Evolutionary conservation across 2,888 invertebrate species (phyloP), one percentile per base, ranked within the genome.

Genomic region (Leptinotarsa rubiginosa): DNA sequence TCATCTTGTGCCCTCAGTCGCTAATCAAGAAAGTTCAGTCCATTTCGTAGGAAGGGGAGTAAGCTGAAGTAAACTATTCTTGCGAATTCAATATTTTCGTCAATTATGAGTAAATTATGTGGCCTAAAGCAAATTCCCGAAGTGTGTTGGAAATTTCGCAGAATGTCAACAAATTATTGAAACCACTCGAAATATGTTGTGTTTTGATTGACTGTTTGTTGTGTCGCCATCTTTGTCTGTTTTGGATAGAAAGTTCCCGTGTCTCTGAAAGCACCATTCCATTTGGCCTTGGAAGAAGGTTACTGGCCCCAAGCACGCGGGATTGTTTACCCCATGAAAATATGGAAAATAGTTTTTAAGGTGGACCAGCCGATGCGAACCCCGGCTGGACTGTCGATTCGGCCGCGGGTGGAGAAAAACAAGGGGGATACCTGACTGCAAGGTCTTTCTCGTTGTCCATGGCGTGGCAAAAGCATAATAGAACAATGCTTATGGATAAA

Each of bases 391-490:
- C 71, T 70, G 71, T 74, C 71, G 54, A 73, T 75, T 73, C 73
- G 75, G 78, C 75, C 77, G 74, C 22, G 75, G 77, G 72, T 74
- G 56, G 69, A 70, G 69, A 66, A 69, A 22, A 69, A 73, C 74
- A 67, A 69, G 65, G 72, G 52, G 50, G 75, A 75, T 65, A 70
- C 70, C 59, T 62, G 75, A 72, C 74, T 82, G 78, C 79, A 84
- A 84, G 83, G 83, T 83, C 79, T 84, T 56, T 83, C 81, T 83
- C 83, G 83, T 90, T 90, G 90, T 91, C 91, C 89, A 92, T 92
- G 92, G 92, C 92, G 90, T 93, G 93, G 92, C 92, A 92, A 88
- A 92, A 92, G 89, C 92, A 93, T 89, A 92, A 92, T 89, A 92
- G 92, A 88, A 91, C 92, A 88, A 91, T 92, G 91, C 91, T 92